Base-by-base conservation (phyloP, 1,140 invertebrate genomes). In the Eupeodes corollae region DNA sequence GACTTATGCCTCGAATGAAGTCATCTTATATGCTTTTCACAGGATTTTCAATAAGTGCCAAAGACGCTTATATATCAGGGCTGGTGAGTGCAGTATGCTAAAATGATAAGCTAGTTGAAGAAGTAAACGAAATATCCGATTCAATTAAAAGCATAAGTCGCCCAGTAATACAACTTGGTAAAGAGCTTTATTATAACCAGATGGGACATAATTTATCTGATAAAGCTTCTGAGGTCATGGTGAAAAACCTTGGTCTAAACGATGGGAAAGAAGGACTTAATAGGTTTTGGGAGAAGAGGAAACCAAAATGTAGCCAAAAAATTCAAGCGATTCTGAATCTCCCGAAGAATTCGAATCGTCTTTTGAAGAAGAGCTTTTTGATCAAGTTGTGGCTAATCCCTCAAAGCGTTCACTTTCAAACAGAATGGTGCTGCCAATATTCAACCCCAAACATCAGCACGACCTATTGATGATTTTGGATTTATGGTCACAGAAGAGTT, bases 211-310 rank as follows among this genome's bases (percentile, higher is more conserved):
- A 80, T 54, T 68, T 83, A 15, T 67, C 74, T 39, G 75, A 82
- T 12, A 52, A 75, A 32, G 80, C 78, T 6, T 72, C 73, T 46
- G 68, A 77, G 19, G 69, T 82, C 33, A 96, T 97, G 92, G 77
- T 88, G 0, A 70, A 84, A 34, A 95, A 95, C 76, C 73, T 97
- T 12, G 75, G 81, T 46, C 61, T 88, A 42, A 56, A 67, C 10
- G 93, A 98, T 72, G 84, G 84, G n/a, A 83, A 91, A 63, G 90
- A 97, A 72, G 94, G 94, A 26, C 82, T 98, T 21, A 68, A 68
- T 32, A 87, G 91, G 60, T 98, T 98, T 69, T 73, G 86, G 33
- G 81, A 90, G 55, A 98, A 98, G 69, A 72, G 87, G 46, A 82
- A 84, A 70, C 86, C 92, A 6, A 61, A 61, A 13, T 97, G 91